Percentiles rank a stretch among this genome's conserved stretches.
These are phyloP conservation scores for Malacosoma neustria DNA, from an alignment of 2,888 invertebrate genomes.

Conservation along the genomic window DNA sequence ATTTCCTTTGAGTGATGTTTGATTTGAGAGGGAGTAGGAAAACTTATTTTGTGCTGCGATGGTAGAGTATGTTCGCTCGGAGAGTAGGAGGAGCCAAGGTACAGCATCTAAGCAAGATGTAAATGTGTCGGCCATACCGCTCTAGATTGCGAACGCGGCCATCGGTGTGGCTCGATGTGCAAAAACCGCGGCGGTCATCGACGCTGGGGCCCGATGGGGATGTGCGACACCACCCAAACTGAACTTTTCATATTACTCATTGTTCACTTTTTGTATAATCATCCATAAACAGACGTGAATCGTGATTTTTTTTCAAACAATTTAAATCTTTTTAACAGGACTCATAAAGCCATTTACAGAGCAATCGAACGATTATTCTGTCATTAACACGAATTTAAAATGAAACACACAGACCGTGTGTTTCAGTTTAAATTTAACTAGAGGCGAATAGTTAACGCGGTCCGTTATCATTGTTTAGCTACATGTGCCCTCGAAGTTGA, in stretches of 20 bases:
- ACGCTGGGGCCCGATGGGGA: conserved; percentile 61
- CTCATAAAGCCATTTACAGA: background rate
- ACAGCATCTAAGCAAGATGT: conserved; percentile 29
- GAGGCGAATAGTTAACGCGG: background rate
- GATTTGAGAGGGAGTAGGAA: too few species aligned
- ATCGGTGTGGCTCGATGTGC: conserved; percentile 37
- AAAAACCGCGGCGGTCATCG: conserved; percentile 62
- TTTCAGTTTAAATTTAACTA: background rate
- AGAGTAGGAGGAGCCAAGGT: conserved; percentile 29
- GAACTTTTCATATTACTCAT: conserved; percentile 12
- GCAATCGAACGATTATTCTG: background rate
- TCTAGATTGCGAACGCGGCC: conserved; percentile 46
- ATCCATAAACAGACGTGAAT: conserved; percentile 1
- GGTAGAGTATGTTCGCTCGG: too few species aligned
- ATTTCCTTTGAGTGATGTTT: too few species aligned
- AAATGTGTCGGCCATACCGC: conserved; percentile 46
- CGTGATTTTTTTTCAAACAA: background rate
- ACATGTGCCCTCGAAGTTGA: conserved; percentile 9
- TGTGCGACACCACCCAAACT: conserved; percentile 31
- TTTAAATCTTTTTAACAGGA: background rate
- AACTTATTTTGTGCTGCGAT: too few species aligned
- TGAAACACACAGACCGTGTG: too few species aligned
- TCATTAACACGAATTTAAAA: background rate
- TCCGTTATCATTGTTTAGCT: background rate
- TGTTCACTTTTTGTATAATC: background rate